A percentile compares a stretch with the other conserved stretches of the same genome.
These are phyloP conservation scores for Eolophus roseicapilla DNA, from an alignment of 2,113 vertebrate species.

Conservation along the genomic window DNA sequence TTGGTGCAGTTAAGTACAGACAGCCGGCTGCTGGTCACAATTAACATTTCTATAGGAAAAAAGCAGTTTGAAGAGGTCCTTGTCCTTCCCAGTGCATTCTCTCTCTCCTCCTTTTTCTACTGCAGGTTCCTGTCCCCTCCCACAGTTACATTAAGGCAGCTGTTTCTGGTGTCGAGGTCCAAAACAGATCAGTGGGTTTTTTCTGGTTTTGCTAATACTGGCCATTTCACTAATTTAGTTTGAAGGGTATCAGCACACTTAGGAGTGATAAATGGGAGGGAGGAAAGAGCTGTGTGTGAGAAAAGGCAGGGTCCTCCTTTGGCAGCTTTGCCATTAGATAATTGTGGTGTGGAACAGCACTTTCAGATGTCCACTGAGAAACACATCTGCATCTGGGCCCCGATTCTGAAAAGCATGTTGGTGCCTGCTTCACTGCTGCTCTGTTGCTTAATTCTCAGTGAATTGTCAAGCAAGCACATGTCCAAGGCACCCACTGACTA, in stretches of 20 bases:
- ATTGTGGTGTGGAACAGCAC: background rate
- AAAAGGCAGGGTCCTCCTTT: slow-evolving; percentile 22
- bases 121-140: background rate
- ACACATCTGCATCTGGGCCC: background rate
- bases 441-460: background rate
- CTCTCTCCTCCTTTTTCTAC: background rate
- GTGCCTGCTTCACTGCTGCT: background rate
- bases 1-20: background rate
- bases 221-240: slow-evolving; percentile 18
- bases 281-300: slow-evolving; percentile 20
- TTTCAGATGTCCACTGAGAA: background rate
- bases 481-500: background rate
- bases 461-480: background rate
- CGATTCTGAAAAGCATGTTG: background rate
- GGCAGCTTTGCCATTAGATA: slow-evolving; percentile 23
- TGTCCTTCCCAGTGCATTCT: background rate
- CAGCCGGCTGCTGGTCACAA: background rate
- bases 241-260: slow-evolving; percentile 33
- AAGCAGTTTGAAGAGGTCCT: background rate
- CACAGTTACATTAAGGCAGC: background rate
- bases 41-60: background rate
- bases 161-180: background rate
- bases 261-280: slow-evolving; percentile 33
- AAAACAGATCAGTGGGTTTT: background rate
- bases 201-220: slow-evolving; percentile 5